Base-by-base conservation (phyloP, 2,888 invertebrate species). In the Chouioia cunea region DNA sequence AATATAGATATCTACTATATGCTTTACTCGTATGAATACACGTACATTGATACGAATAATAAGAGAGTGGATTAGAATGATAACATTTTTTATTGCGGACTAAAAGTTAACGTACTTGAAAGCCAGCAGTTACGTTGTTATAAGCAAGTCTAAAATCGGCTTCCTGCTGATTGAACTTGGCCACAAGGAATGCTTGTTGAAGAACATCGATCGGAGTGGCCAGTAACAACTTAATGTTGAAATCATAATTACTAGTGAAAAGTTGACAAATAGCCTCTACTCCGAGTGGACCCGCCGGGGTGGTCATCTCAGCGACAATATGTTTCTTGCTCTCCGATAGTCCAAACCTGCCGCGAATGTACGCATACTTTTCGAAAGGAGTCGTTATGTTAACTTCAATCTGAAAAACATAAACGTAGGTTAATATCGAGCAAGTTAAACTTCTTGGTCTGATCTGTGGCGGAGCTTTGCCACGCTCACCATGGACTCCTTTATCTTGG, bases 141-240 rank as follows among this genome's bases (percentile, higher is more conserved):
- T 93, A 94, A 20, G 92, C 92, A 22, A 92, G 88, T 66, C 93
- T 88, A 81, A 94, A 91, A 79, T 95, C 93, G 23, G 92, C 87
- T 80, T 91, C 90, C 78, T 92, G 90, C 0, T 88, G 85, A 66
- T 90, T 91, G 15, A 93, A 85, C 83, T 92, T 93, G 0, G 91
- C 93, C 0, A 91, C 88, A 4, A 93, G 56, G 67, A 92, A 87
- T 0, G 92, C 87, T 79, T 91, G 89, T 77, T 90, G 90, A 23
- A 94, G 85, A 70, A 91, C 89, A 66, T 92, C 92, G 73, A 94
- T 88, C 0, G 94, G 93, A 0, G 94, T 89, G 0, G 93, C 93
- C 0, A 94, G 81, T 77, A 91, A 90, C 0, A 94, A 88, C 77
- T 91, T 93, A 0, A 93, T 85, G 83, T 95, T 90, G 83, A 94